Evolutionary conservation across 92 coral and sea anemone species (phyloP), one percentile per base, ranked within the genome.

Genomic region (Hydrozoanthus gracilis): DNA sequence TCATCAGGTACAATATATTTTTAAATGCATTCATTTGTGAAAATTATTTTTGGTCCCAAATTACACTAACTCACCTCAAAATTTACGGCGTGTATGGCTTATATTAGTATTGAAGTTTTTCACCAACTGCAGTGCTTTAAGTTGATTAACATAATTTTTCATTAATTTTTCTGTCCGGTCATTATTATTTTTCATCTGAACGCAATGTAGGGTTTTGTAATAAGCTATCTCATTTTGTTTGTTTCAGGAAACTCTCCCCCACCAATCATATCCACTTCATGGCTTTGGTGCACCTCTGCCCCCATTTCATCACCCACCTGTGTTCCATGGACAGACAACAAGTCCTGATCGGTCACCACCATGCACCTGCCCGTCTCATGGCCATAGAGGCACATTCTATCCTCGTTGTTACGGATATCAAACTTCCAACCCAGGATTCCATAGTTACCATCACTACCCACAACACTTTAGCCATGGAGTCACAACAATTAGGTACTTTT

Each of bases 271-370:
- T 51, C 27, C 61, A 48, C 73, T 70, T 15, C 60, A 49, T 9
- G 64, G 50, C 50, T 80, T 64, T 44, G 66, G 85, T 51, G 52
- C 47, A 3, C 66, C 85, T 0, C 74, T 74, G 1, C 60, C 85
- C 12, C 8, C 49, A 16, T 80, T 80, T 58, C 74, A 80, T 60
- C 84, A 79, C 16, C 64, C 47, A 65, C 85, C 74, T n/a, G 48
- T 70, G 6, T 80, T 80, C 85, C 74, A 65, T 35, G 51, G 75
- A n/a, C 72, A 52, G 51, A 6, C 60, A 27, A 2, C 39, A 46
- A 80, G 58, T 48, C 85, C 85, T n/a, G 12, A 39, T 11, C 75
- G 8, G 12, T 17, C 74, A 20, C 7, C 49, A 2, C 85, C 44
- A 0, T 80, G 85, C 17, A 2, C 62, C 72, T 80, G 85, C 10